Percentiles rank a stretch among this genome's conserved stretches.
phyloP scores from a whole-genome alignment of 1,140 invertebrate genomes.

The Aphelenchoides besseyi region DNA sequence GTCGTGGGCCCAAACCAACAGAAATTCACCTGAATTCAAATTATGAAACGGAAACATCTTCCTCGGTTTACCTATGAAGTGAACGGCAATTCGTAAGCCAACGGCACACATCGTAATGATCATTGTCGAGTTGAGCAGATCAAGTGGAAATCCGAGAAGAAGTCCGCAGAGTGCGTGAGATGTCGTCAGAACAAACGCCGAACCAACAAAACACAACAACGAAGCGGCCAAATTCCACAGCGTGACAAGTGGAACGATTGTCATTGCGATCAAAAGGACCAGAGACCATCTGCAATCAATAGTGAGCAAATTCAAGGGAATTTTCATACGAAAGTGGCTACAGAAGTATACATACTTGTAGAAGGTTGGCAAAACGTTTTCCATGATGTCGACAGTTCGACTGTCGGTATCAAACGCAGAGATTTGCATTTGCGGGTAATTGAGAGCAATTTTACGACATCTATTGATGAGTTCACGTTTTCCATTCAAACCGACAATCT shows the following conservation, averaged over 20 bases:
- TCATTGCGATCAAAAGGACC: constrained; percentile 25
- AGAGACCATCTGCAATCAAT: constrained; percentile 26
- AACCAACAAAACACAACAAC: constrained; percentile 10
- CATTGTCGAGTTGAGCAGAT: constrained; percentile 9
- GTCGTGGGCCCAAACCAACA: constrained; percentile 14
- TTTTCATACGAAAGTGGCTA: constrained; percentile 12
- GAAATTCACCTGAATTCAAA: constrained; percentile 1
- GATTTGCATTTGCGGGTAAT: constrained; percentile 32
- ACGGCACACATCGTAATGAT: neutral
- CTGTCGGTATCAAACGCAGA: constrained; percentile 39
- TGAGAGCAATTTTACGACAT: constrained; percentile 36
- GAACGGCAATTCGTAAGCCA: constrained; percentile 1
- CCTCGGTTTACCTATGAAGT: constrained; percentile 4
- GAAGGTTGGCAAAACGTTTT: constrained; percentile 22
- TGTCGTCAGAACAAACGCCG: neutral
- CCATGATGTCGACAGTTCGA: constrained; percentile 38
- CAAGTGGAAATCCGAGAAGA: neutral
- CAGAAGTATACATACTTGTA: constrained; percentile 28
- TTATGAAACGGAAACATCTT: neutral
- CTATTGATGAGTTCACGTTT: constrained; percentile 30
- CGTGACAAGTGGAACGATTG: constrained; percentile 30
- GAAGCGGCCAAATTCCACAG: constrained; percentile 27
- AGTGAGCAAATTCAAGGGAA: constrained; percentile 15
- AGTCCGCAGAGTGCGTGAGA: neutral
- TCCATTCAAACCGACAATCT: constrained; percentile 39